Percentiles rank a stretch among this genome's conserved stretches.
These are phyloP conservation scores for Ostrea edulis DNA, from an alignment of 1,140 invertebrate species.

Conservation along the genomic window DNA sequence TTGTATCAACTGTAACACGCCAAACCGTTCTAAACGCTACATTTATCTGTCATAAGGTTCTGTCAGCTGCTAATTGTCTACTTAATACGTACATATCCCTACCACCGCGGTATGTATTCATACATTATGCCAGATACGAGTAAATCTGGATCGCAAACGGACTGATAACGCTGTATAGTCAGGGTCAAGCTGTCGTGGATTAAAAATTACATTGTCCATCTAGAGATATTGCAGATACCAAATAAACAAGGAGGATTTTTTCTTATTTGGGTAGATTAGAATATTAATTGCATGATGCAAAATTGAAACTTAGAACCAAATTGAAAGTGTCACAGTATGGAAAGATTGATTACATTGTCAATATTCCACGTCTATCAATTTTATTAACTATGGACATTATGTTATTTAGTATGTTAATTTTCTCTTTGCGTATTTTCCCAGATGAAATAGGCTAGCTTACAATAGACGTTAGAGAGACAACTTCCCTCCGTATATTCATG, in stretches of 20 bases:
- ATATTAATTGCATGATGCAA: constrained; percentile 6
- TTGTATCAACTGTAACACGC: constrained; percentile 36
- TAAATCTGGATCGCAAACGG: constrained; percentile 3
- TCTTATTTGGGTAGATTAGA: not conserved
- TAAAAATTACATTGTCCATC: constrained; percentile 8
- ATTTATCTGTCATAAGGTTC: constrained; percentile 31
- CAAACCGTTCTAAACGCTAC: constrained; percentile 21
- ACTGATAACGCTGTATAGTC: constrained; percentile 13
- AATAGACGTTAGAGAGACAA: too few relatives aligned
- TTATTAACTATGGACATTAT: too few relatives aligned
- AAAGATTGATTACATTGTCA: not conserved
- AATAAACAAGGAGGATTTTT: constrained; percentile 30
- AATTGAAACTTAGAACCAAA: constrained; percentile 3
- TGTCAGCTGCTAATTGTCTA: constrained; percentile 36
- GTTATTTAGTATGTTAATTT: too few relatives aligned
- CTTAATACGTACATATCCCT: constrained; percentile 25
- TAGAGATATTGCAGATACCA: not conserved
- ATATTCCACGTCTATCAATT: too few relatives aligned
- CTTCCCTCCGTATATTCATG: too few relatives aligned
- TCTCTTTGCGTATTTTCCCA: too few relatives aligned
- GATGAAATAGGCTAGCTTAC: too few relatives aligned
- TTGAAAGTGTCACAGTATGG: not conserved
- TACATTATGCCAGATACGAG: not conserved
- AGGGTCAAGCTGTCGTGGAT: constrained; percentile 22
- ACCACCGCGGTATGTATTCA: constrained; percentile 13